Base-by-base conservation (phyloP, 2,888 invertebrate species). In the Rugalucina vietnamica region DNA sequence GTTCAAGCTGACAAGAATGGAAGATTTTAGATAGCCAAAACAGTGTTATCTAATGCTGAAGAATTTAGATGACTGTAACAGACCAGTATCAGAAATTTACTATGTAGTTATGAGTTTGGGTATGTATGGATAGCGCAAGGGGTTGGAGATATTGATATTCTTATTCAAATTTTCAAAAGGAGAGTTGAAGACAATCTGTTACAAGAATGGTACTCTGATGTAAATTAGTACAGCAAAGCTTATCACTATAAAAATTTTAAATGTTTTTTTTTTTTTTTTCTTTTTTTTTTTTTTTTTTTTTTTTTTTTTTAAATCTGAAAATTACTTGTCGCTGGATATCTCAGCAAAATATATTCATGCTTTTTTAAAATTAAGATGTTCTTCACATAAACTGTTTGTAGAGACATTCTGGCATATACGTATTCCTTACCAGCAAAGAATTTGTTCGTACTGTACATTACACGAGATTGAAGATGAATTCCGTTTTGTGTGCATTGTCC, bases 31-130 rank as follows among this genome's bases (percentile, higher is more conserved):
- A 50, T 70, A 75, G n/a, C 74, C 70, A 8, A 74, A 49, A 49
- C 76, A 81, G 12, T 71, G 34, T 32, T 72, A 54, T 27, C 12
- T 37, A 32, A 71, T 76, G 71, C n/a, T 76, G 27, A 54, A 37
- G 39, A 27, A 14, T 0, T 29, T 76, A 39, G 76, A 76, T 57
- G 60, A 76, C 29, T 8, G 27, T 37, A 54, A 71, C 1, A 49
- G 69, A 69, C 50, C 29, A 75, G 54, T 18, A 29, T 80, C 1
- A 80, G 76, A 29, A 57, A 76, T 21, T 14, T 81, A 18, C 43
- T 76, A 21, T 76, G 54, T 43, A 32, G 36, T 50, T 76, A 81
- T 76, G 70, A 57, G 0, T 81, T 54, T 39, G 81, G 81, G n/a
- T 27, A 50, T n/a, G 81, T 71, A 27, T 81, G 76, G 71, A 71